Percentiles rank a stretch among this genome's conserved stretches.
Conservation (phyloP, 1,140 invertebrate species). For the Asbolus verrucosus region DNA sequence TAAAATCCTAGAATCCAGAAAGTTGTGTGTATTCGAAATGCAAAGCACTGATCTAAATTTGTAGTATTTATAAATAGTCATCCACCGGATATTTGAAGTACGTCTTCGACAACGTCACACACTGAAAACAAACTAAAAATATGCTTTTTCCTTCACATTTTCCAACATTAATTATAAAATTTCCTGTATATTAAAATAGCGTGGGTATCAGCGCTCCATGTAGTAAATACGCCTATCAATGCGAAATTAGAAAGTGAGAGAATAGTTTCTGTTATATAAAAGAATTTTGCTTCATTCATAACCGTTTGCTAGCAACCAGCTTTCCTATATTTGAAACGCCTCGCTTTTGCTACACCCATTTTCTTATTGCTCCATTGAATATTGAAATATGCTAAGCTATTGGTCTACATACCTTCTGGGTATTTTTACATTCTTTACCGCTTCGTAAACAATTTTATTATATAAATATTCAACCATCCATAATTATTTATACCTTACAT, state of each 20-base stretch:
- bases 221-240: conserved; percentile 15
- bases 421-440: conserved; percentile 37
- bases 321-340: conserved; percentile 37
- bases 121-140: conserved; percentile 54
- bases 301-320: conserved; percentile 31
- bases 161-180: conserved; percentile 28
- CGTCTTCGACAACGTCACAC: conserved; percentile 53
- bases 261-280: conserved; percentile 34
- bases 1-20: conserved; percentile 40
- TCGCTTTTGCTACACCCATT: conserved; percentile 36
- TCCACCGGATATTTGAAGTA: conserved; percentile 59
- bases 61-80: conserved; percentile 58
- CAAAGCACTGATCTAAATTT: conserved; percentile 56
- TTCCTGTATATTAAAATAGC: neutral
- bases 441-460: conserved; percentile 35
- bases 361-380: conserved; percentile 38
- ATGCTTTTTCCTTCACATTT: conserved; percentile 42
- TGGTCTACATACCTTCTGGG: conserved; percentile 35
- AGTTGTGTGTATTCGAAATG: conserved; percentile 42
- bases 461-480: conserved; percentile 30
- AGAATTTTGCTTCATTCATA: conserved; percentile 37
- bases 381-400: conserved; percentile 38
- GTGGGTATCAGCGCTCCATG: neutral
- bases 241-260: conserved; percentile 37
- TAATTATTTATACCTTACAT: conserved; percentile 19